Evolutionary conservation across 2,888 invertebrate species (phyloP).

Genomic region (Agrilus cyanescens): DNA sequence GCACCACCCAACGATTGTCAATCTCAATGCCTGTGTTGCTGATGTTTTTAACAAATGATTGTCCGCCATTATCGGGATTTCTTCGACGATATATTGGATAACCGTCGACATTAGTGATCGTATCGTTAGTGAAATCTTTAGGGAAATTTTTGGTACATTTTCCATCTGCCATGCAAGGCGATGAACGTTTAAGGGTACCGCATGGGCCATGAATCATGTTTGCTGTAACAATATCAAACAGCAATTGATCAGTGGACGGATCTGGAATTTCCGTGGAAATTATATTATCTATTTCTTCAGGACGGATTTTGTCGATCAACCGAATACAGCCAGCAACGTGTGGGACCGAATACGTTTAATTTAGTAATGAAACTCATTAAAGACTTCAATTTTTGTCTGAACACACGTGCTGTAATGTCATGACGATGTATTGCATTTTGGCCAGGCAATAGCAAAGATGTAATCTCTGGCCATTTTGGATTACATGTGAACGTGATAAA

Average conservation of each 20-base stretch:
- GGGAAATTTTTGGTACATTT: slow-evolving; percentile 21
- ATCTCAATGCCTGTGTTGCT: slow-evolving; percentile 21
- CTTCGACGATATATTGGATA: slow-evolving; percentile 23
- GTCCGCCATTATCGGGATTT: slow-evolving; percentile 18
- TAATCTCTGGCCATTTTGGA: slow-evolving; percentile 22
- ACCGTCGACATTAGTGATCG: slow-evolving; percentile 19
- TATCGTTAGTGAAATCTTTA: slow-evolving; percentile 16
- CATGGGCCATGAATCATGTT: slow-evolving; percentile 34
- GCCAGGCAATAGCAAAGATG: neutral
- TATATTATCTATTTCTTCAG: slow-evolving; percentile 24
- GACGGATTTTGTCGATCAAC: slow-evolving; percentile 20
- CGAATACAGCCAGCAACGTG: slow-evolving; percentile 23
- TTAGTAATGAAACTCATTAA: slow-evolving; percentile 17
- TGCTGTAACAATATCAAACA: slow-evolving; percentile 23
- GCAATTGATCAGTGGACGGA: slow-evolving; percentile 18
- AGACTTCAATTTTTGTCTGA: slow-evolving; percentile 18
- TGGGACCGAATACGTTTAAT: slow-evolving; percentile 17
- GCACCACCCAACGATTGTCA: slow-evolving; percentile 29
- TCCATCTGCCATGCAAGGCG: slow-evolving; percentile 31
- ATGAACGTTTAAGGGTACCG: slow-evolving; percentile 23
- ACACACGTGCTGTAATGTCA: slow-evolving; percentile 21
- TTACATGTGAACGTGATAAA: slow-evolving; percentile 27
- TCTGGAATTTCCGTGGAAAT: slow-evolving; percentile 27
- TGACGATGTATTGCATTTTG: slow-evolving; percentile 15
- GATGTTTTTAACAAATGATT: slow-evolving; percentile 18